Evolutionary conservation across 2,797 vertebrate species (phyloP), one percentile per base, ranked within the genome.

Genomic region (Dromococcyx pavoninus): DNA sequence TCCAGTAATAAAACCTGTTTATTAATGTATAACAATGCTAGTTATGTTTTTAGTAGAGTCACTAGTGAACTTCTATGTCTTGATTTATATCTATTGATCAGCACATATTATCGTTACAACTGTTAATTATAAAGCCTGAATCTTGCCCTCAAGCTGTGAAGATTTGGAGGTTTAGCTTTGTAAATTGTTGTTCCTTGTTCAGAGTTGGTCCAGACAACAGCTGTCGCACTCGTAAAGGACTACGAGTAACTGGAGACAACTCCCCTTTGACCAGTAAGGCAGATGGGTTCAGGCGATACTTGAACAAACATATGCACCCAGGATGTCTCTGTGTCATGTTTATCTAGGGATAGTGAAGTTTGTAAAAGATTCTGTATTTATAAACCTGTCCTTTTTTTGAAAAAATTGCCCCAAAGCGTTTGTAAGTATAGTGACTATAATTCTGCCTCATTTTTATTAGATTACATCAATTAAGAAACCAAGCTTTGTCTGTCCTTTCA

Each of bases 391-490:
- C 51, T 78, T 67, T 58, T 33, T 43, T 25, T 46, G 62, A 78
- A 95, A 86, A 91, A 86, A 69, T 72, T 72, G 66, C 82, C 92
- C 79, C 80, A 86, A 89, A 95, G 85, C 82, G 78, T 91, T 92
- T 92, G 79, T 60, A 66, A 89, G 70, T 60, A 48, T 66, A 93
- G 82, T 27, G 60, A 83, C 82, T 90, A 33, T 94, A 93, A 92
- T 91, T 94, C 92, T 97, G 60, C 73, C 60, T 96, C 76, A 50
- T 91, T 95, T 91, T 91, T 86, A 95, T 96, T 95, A 93, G 82
- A 92, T 95, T 96, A 76, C 66, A 78, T 86, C 76, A 79, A 88
- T 94, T 95, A 96, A 94, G 91, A 84, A 94, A 76, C 79, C 89
- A 95, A 91, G 58, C 93, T 91, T 92, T 71, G 70, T 76, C 88